phyloP scores from a whole-genome alignment of 2,888 invertebrate genomes.

The Acronicta aceris region DNA sequence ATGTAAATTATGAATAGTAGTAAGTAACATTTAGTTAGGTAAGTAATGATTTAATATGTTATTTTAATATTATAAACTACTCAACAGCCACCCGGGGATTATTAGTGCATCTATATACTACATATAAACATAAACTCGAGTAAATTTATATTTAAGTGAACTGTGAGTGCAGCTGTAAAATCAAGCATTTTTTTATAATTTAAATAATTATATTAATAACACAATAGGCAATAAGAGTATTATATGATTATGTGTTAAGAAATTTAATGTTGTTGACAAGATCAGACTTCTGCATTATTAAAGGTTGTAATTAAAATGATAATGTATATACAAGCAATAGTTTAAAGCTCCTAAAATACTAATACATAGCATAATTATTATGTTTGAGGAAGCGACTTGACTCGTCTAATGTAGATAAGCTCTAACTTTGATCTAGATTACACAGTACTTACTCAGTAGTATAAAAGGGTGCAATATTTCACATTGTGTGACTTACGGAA shows the following conservation, averaged over 20 bases:
- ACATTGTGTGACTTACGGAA: constrained; percentile 41
- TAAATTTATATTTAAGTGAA: too few species aligned
- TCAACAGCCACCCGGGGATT: too few species aligned
- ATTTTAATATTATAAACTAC: too few species aligned
- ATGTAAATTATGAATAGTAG: too few species aligned
- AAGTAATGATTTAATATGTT: too few species aligned
- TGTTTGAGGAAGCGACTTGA: constrained; percentile 19
- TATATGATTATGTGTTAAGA: constrained; percentile 57
- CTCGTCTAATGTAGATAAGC: constrained; percentile 25
- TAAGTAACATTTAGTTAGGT: too few species aligned
- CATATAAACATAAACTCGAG: too few species aligned
- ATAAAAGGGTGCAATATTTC: constrained; percentile 37
- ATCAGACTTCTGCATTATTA: constrained; percentile 71
- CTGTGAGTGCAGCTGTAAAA: constrained; percentile 39
- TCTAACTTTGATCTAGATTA: constrained; percentile 34
- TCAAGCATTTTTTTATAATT: constrained; percentile 52
- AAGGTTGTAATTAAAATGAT: constrained; percentile 76
- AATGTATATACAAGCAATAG: constrained; percentile 73
- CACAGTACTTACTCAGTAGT: constrained; percentile 13
- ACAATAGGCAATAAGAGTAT: constrained; percentile 65
- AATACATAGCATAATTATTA: constrained; percentile 21
- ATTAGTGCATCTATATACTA: too few species aligned
- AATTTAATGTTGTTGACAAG: constrained; percentile 71
- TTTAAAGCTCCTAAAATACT: constrained; percentile 55
- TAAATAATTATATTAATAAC: constrained; percentile 63